Evolutionary conservation across 1,140 invertebrate genomes (phyloP), one percentile per base, ranked within the genome.

Genomic region (Scaptomyza hsui): DNA sequence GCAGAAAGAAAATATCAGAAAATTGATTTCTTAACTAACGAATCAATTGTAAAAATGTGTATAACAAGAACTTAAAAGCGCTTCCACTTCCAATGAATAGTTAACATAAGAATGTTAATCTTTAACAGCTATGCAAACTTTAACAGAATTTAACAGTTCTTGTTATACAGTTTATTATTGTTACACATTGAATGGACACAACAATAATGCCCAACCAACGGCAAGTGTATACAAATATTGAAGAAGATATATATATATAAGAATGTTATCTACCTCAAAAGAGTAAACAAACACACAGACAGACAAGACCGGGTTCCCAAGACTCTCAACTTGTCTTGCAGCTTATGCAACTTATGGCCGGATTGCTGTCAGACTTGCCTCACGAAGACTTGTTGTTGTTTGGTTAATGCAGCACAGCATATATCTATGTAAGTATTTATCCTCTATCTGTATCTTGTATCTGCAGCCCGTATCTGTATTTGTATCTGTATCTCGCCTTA

Each of bases 221-320:
- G 26, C 26, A 29, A 29, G 26, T 29, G 26, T 29, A 29, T 29
- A 29, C 26, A 29, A 29, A 9, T 29, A 29, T 9, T 29, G 26
- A 37, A 52, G 35, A 21, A 53, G 55, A 29, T 15, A 19, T n/a
- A n/a, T n/a, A n/a, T n/a, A n/a, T n/a, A n/a, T 29, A 60, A 68
- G 62, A 80, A 62, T 77, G 49, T 81, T 81, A 78, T 77, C 80
- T 67, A 48, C 60, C 48, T 19, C 37, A 59, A 39, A 29, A 53
- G 48, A 56, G 65, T 41, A 51, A 60, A 67, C 24, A 67, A 32
- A 51, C 32, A 37, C 32, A 37, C 12, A n/a, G n/a, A n/a, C 12
- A 37, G 32, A 48, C 51, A 21, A 59, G 44, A 56, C 29, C 41
- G 9, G 45, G 45, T 61, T 61, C 45, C 59, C 64, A 61, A 21